phyloP scores from a whole-genome alignment of 2,797 vertebrate species.

The Gymnoscopelus microlampas region DNA sequence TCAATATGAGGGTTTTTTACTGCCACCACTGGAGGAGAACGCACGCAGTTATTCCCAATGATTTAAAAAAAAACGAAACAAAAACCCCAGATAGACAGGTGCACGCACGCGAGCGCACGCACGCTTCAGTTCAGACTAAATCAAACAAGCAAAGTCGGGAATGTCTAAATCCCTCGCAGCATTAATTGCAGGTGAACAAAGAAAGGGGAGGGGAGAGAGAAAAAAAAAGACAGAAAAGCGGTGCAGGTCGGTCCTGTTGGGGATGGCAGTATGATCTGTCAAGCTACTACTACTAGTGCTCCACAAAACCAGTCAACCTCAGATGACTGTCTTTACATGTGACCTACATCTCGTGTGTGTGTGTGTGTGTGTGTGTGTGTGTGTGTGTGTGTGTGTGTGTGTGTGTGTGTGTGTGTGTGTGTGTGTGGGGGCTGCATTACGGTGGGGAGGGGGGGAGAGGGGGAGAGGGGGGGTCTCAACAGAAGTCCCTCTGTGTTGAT shows the following conservation, averaged over 20 bases:
- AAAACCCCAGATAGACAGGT: not conserved
- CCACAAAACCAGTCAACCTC: slow-evolving; percentile 35
- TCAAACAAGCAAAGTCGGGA: not conserved
- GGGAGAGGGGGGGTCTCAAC: no score
- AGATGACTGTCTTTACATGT: slow-evolving; percentile 44
- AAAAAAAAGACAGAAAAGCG: not conserved
- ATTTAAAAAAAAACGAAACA: slow-evolving; percentile 50
- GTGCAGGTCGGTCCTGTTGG: not conserved
- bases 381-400: not conserved
- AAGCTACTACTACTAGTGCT: slow-evolving; percentile 34
- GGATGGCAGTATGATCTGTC: slow-evolving; percentile 26
- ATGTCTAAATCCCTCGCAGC: not conserved
- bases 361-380: no score
- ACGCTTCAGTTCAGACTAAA: not conserved
- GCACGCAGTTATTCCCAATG: slow-evolving; percentile 46
- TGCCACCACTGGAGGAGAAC: slow-evolving; percentile 51
- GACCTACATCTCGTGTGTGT: slow-evolving; percentile 38
- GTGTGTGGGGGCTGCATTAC: no score
- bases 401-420: no score
- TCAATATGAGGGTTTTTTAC: slow-evolving; percentile 63
- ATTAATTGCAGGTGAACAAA: not conserved
- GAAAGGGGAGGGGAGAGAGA: no score
- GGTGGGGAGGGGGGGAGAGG: no score
- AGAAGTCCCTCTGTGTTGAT: no score
- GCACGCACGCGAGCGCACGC: no score